phyloP scores from a whole-genome alignment of 1,140 invertebrate genomes.

The Theocolax elegans region DNA sequence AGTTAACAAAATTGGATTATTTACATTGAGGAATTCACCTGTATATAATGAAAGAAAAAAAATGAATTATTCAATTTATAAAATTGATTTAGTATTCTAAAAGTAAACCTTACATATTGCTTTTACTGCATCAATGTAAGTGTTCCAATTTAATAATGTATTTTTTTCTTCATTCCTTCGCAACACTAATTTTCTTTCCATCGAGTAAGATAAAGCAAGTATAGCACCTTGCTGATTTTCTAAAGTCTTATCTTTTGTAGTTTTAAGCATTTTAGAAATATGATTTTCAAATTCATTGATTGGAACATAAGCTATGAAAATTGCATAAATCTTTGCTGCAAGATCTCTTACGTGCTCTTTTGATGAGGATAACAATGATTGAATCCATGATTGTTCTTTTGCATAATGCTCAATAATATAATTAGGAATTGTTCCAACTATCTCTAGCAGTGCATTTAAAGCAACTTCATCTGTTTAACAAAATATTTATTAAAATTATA shows the following conservation, averaged over 20 bases:
- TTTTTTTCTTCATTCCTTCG: slow-evolving; percentile 59
- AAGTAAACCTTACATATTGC: slow-evolving; percentile 69
- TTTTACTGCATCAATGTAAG: slow-evolving; percentile 69
- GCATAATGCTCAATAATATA: slow-evolving; percentile 71
- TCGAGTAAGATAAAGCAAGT: slow-evolving; percentile 74
- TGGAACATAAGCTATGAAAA: slow-evolving; percentile 71
- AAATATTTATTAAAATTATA: background rate
- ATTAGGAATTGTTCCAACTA: slow-evolving; percentile 76
- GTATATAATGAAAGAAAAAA: slow-evolving; percentile 48
- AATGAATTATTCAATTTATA: too few relatives aligned
- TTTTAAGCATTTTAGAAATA: slow-evolving; percentile 68
- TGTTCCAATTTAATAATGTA: slow-evolving; percentile 64
- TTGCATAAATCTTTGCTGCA: slow-evolving; percentile 75
- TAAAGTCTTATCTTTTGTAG: slow-evolving; percentile 70
- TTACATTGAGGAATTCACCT: slow-evolving; percentile 72
- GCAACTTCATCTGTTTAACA: slow-evolving; percentile 70
- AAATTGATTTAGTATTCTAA: too few relatives aligned
- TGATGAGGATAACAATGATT: slow-evolving; percentile 74
- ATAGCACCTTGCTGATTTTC: slow-evolving; percentile 82
- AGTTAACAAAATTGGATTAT: slow-evolving; percentile 70
- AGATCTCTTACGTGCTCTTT: slow-evolving; percentile 80
- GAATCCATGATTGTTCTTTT: slow-evolving; percentile 73
- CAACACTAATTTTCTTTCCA: slow-evolving; percentile 73
- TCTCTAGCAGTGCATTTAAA: slow-evolving; percentile 78
- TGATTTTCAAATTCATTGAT: slow-evolving; percentile 70